Evolutionary conservation across 2,113 vertebrate genomes (phyloP), one percentile per base, ranked within the genome.

Genomic region (Odontesthes bonariensis): DNA sequence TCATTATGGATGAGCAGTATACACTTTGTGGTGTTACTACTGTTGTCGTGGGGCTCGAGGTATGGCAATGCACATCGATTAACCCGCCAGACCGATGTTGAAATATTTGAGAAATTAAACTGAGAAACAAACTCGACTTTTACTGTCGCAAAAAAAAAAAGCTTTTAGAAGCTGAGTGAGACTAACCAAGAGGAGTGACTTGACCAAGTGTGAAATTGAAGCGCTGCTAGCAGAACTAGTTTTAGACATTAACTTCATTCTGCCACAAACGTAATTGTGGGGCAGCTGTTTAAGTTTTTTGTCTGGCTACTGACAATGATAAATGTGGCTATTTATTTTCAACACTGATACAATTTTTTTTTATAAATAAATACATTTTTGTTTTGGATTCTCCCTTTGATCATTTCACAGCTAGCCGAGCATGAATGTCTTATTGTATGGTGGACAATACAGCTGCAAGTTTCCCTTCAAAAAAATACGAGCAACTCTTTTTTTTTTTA

Each of bases 361-460:
- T n/a, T n/a, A n/a, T n/a, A n/a, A 27, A 27, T 27, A 27, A 27
- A 27, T 27, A 27, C 27, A n/a, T 42, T 42, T 42, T 42, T 42
- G 12, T 9, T 42, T 10, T 42, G 5, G 12, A 60, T 49, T 31
- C 9, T 53, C 27, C 4, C 14, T 52, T 63, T 77, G 13, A 56
- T 72, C 11, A 69, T 73, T 75, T 70, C 14, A 52, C 38, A 60
- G 52, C 49, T 73, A 40, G 14, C 60, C 55, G 17, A 57, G 58
- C 69, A 14, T 47, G 52, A 79, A 40, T 61, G 49, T 67, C 51
- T 80, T 23, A 54, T 60, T 75, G 38, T 51, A 33, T 71, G 49
- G 52, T 38, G 73, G 63, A 57, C 44, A 70, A 58, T 59, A 49
- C 47, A 79, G 65, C 72, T 81, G 19, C 65, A 73, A 58, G 55